These are phyloP conservation scores for Lordiphosa collinella DNA, from an alignment of 1,140 invertebrate species.

Conservation along the genomic window DNA sequence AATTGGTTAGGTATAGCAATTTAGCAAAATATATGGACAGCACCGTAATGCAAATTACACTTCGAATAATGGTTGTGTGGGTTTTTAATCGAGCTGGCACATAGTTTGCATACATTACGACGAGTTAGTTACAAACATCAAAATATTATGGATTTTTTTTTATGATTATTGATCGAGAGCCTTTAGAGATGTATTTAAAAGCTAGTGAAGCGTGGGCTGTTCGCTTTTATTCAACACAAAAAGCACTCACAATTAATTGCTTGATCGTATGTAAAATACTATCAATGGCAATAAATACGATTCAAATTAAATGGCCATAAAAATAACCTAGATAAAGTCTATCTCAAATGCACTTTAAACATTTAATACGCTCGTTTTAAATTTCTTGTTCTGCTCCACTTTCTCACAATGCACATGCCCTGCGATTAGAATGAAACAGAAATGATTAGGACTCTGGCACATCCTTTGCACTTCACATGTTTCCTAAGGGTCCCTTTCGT, in stretches of 20 bases:
- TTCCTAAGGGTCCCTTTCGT: conserved; percentile 15
- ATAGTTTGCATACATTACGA: conserved; percentile 54
- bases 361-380: no score
- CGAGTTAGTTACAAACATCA: no score
- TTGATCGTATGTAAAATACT: no score
- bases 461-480: conserved; percentile 49
- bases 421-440: conserved; percentile 54
- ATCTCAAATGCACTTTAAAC: background rate
- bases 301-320: conserved; percentile 9
- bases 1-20: background rate
- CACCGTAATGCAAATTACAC: conserved; percentile 38
- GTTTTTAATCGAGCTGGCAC: conserved; percentile 58
- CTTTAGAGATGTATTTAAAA: conserved; percentile 1
- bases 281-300: conserved; percentile 6
- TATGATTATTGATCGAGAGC: conserved; percentile 21
- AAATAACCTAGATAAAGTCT: conserved; percentile 3
- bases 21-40: background rate
- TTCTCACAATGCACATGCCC: conserved; percentile 8
- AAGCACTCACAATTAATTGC: conserved; percentile 21
- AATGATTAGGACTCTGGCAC: conserved; percentile 38
- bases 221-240: conserved; percentile 13
- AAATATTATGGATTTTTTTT: conserved; percentile 37
- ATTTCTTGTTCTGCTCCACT: background rate
- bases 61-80: conserved; percentile 45
- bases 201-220: conserved; percentile 29